Base-by-base conservation (phyloP, 2,888 invertebrate genomes). In the Autographa pulchrina region DNA sequence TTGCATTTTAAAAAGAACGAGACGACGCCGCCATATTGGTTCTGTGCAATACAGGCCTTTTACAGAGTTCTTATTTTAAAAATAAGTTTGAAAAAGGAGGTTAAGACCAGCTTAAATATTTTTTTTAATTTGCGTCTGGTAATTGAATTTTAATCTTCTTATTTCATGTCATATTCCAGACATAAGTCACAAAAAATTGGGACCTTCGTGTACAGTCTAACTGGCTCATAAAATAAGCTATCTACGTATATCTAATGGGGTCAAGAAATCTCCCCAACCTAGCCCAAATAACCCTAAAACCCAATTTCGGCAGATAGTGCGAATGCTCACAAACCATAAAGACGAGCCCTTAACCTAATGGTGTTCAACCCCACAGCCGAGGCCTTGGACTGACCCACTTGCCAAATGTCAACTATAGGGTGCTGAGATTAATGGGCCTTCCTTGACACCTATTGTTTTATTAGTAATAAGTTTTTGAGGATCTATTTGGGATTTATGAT, bases 341-440 rank as follows among this genome's bases (percentile, higher is more conserved):
- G 80, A 72, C 86, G 88, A 78, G 91, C 92, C 87, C 87, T 82
- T 91, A 90, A 90, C 92, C 90, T 89, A 89, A 90, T 89, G 85
- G 85, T 78, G 80, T 74, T 77, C 75, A 84, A 79, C 81, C 86
- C 83, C 43, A 74, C 67, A 72, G 65, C 63, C 63, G 77, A 65
- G 83, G 90, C 88, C 86, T 88, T 86, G 85, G 81, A 72, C 76
- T 87, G 91, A 90, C 91, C 92, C 88, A 90, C 84, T 89, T 90
- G 85, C 82, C 84, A 90, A 92, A 92, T 92, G 90, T 89, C 91
- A 90, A 88, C 78, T 58, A 74, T 82, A 77, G 81, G 81, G 80
- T 62, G 68, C 78, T 70, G 75, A 78, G 79, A 85, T 85, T 85
- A 80, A 85, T 88, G 82, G 77, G 72, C 61, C 70, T 80, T 75